Evolutionary conservation across 2,888 invertebrate genomes (phyloP), one percentile per base, ranked within the genome.

Genomic region (Schizotus pectinicornis): DNA sequence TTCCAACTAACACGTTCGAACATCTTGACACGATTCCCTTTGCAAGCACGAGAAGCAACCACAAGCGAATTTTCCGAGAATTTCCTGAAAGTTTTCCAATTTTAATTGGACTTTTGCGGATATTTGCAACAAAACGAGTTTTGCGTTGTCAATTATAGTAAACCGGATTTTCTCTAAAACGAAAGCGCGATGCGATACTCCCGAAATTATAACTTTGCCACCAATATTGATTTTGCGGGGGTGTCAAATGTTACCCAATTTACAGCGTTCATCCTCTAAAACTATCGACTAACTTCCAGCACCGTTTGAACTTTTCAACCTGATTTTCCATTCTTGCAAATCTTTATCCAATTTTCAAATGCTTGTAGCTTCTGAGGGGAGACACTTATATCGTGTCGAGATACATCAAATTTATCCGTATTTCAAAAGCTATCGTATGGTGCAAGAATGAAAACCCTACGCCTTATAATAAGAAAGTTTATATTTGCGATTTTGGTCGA

Each of bases 171-270:
- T 53, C 46, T 45, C 30, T 37, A 9, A 45, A 43, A 43, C 37
- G 11, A 8, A 13, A 34, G 8, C 13, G 36, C 31, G 7, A 30
- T 52, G 12, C 38, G 7, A 53, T 53, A 46, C 37, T 33, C 9
- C 11, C 8, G 46, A 9, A 53, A 53, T 45, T 53, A 46, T 43
- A 43, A 46, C 43, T 53, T 53, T 38, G n/a, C 51, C 12, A 48
- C 50, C 31, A 7, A 12, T 54, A 54, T 54, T 54, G 54, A 54
- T 54, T 54, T 54, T 54, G 6, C n/a, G 33, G 36, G 46, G 45
- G 45, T 54, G 54, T 54, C 46, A 54, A 54, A 45, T 45, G 45
- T 45, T 37, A 37, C 7, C 6, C 11, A 35, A 35, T 37, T 37
- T 37, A 22, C 22, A 22, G 13, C 8, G 32, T 11, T 35, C 9